phyloP scores from a whole-genome alignment of 2,888 invertebrate genomes.

The Sympetrum striolatum region DNA sequence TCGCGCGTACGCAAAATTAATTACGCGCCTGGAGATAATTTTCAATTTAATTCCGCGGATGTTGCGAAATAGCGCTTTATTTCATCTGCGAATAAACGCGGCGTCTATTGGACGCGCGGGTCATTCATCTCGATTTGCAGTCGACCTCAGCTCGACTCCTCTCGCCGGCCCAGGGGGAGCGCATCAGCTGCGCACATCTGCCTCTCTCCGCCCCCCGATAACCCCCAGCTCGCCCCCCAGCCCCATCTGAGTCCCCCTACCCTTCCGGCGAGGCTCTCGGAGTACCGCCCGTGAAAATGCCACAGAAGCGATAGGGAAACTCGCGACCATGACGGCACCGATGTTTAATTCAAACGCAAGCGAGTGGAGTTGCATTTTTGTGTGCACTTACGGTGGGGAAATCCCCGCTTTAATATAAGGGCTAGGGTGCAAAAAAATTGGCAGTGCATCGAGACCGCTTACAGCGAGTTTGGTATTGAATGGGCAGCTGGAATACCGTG shows the following conservation, averaged over 20 bases:
- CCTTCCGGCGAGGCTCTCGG: neutral
- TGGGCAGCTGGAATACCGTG: too few relatives aligned
- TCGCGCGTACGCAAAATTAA: neutral
- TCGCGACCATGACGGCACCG: constrained; percentile 10
- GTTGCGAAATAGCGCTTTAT: neutral
- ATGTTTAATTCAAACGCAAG: constrained; percentile 18
- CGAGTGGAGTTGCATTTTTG: neutral
- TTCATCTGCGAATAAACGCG: neutral
- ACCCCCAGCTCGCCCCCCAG: neutral
- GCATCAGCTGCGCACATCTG: constrained; percentile 27
- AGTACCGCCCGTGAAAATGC: constrained; percentile 15
- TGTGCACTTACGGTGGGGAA: neutral
- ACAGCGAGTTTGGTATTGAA: too few relatives aligned
- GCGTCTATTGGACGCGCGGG: neutral
- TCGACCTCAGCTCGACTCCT: neutral
- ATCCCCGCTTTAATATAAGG: neutral
- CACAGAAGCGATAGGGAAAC: neutral
- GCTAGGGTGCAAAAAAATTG: neutral
- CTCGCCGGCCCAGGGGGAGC: neutral
- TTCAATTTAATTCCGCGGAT: neutral
- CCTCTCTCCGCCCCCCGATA: neutral
- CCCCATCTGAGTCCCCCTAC: neutral
- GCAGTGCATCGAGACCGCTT: too few relatives aligned
- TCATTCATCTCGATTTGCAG: constrained; percentile 28
- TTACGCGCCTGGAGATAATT: neutral